Percentiles rank a stretch among this genome's conserved stretches.
These are phyloP conservation scores for Paguma larvata DNA, from an alignment of 2,797 vertebrate species.

Conservation along the genomic window DNA sequence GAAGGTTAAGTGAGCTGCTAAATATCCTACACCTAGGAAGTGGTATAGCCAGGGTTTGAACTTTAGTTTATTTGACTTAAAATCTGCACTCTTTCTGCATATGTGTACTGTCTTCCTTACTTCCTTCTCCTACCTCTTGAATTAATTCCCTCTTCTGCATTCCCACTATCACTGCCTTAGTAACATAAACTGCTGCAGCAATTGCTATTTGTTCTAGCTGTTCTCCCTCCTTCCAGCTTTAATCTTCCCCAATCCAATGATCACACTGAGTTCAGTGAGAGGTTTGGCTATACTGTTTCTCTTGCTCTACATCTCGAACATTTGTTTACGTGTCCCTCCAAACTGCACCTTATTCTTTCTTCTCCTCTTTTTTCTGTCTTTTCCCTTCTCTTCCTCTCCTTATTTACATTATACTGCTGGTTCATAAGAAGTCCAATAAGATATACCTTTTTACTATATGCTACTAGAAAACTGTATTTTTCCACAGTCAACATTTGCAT, in stretches of 20 bases:
- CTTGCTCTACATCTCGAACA: not conserved
- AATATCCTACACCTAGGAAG: not conserved
- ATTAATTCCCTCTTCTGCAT: not conserved
- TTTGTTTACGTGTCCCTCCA: not conserved
- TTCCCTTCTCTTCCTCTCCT: not conserved
- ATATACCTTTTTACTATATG: constrained; percentile 16
- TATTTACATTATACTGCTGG: constrained; percentile 1
- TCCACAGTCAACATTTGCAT: not conserved
- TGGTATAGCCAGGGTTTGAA: not conserved
- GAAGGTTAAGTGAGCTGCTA: not conserved
- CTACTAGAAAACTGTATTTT: constrained; percentile 28
- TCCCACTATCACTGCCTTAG: not conserved
- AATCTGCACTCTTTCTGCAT: not conserved
- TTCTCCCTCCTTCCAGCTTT: constrained; percentile 13
- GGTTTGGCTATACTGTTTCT: constrained; percentile 6
- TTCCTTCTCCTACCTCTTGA: not conserved
- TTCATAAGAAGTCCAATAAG: constrained; percentile 7
- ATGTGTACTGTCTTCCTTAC: not conserved
- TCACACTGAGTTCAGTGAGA: not conserved
- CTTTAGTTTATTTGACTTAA: constrained; percentile 8
- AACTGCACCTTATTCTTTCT: not conserved
- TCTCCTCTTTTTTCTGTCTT: not conserved
- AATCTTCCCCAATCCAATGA: not conserved
- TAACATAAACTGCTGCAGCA: not conserved
- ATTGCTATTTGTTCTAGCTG: not conserved